phyloP scores from a whole-genome alignment of 1,140 invertebrate genomes.

The Apis dorsata region DNA sequence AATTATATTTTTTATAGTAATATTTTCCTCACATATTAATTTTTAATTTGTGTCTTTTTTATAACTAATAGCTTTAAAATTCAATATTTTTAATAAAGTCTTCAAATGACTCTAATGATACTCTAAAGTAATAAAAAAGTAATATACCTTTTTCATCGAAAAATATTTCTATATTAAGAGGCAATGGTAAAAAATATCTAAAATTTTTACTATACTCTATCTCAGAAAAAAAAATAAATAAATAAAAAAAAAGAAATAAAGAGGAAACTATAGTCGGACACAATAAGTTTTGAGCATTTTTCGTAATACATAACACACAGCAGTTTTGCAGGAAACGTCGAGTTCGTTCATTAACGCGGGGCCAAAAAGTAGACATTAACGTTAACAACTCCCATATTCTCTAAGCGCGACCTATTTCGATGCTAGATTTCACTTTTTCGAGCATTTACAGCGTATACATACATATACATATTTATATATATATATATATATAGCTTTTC shows the following conservation, averaged over 20 bases:
- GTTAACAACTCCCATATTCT: constrained; percentile 20
- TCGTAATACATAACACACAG: background rate
- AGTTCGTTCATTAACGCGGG: constrained; percentile 45
- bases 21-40: too few species aligned
- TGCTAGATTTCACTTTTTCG: constrained; percentile 35
- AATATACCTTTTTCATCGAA: background rate
- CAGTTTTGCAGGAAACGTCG: constrained; percentile 22
- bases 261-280: background rate
- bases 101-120: too few species aligned
- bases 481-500: background rate
- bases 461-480: background rate
- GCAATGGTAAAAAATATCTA: background rate
- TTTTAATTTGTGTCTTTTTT: too few species aligned
- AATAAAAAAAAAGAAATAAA: background rate
- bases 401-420: constrained; percentile 37
- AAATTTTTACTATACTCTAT: background rate
- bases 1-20: too few species aligned
- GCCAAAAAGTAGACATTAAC: constrained; percentile 36
- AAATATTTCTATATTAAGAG: background rate
- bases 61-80: too few species aligned
- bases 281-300: constrained; percentile 28
- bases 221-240: too few species aligned
- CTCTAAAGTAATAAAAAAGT: background rate
- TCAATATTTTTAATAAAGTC: too few species aligned
- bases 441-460: constrained; percentile 21